Percentiles rank a stretch among this genome's conserved stretches.
Conservation (phyloP, 2,113 vertebrate genomes). For the Perca schrenkii region DNA sequence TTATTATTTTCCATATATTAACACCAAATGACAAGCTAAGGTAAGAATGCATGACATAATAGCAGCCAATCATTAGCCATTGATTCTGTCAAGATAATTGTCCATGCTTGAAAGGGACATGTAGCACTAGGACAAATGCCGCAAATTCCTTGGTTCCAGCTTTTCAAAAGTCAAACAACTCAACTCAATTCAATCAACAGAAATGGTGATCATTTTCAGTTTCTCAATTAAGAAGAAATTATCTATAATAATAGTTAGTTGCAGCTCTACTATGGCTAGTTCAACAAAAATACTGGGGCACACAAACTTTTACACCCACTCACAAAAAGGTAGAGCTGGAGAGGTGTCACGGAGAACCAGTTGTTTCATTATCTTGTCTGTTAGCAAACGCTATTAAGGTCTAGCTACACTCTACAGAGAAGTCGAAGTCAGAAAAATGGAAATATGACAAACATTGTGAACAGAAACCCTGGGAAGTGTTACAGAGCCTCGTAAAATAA, state of each 20-base stretch:
- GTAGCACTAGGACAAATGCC: not conserved
- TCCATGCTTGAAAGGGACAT: not conserved
- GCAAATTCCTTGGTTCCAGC: not conserved
- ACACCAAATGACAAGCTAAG: not conserved
- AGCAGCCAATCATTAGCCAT: not conserved
- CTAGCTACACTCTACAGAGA: too few species aligned
- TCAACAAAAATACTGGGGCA: not conserved
- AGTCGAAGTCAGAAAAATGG: not conserved
- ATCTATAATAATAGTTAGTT: not conserved
- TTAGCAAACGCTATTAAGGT: not conserved
- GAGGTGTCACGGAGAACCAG: not conserved
- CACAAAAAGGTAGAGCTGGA: not conserved
- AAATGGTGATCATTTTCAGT: not conserved
- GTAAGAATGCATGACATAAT: not conserved
- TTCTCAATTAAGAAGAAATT: not conserved
- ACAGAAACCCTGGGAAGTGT: not conserved
- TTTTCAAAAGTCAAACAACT: not conserved
- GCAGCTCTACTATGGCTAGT: not conserved
- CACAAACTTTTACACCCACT: not conserved
- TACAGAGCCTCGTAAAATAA: not conserved
- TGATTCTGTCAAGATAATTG: not conserved
- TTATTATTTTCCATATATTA: constrained; percentile 1
- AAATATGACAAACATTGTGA: not conserved
- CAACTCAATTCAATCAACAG: not conserved
- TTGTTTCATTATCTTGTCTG: not conserved